Percentiles rank a stretch among this genome's conserved stretches.
Evolutionary conservation across 2,113 vertebrate species (phyloP).

Genomic region (Indicator maculatus): DNA sequence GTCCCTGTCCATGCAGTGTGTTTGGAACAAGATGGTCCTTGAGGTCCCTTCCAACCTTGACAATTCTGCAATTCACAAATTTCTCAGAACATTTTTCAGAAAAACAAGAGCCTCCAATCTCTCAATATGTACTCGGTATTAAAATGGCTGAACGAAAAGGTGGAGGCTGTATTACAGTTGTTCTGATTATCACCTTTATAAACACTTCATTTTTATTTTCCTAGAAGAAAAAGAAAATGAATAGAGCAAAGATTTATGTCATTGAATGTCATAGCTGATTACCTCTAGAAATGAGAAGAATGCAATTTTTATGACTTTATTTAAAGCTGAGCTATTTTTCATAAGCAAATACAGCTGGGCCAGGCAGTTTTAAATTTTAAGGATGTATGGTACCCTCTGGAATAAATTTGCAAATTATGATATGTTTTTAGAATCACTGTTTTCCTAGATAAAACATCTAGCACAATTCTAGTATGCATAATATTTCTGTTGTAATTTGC

Average conservation of each 20-base stretch:
- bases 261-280: conserved; percentile 77
- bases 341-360: conserved; percentile 50
- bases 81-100: background rate
- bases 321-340: conserved; percentile 76
- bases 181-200: conserved; percentile 52
- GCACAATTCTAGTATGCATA: background rate
- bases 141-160: conserved; percentile 14
- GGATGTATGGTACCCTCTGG: conserved; percentile 27
- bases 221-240: conserved; percentile 64
- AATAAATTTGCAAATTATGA: conserved; percentile 63
- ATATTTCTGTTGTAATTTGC: conserved; percentile 51
- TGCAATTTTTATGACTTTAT: conserved; percentile 78
- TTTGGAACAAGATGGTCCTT: too few relatives aligned
- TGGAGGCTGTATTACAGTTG: conserved; percentile 4
- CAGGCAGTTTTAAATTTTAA: conserved; percentile 75
- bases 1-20: too few relatives aligned
- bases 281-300: conserved; percentile 74
- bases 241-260: conserved; percentile 75
- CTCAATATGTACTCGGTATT: background rate
- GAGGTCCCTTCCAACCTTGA: too few relatives aligned
- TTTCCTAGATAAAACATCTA: conserved; percentile 62
- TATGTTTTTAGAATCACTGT: conserved; percentile 48
- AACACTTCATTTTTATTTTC: conserved; percentile 69
- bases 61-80: background rate
- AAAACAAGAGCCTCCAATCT: background rate